A percentile compares a stretch with the other conserved stretches of the same genome.
These are phyloP conservation scores for Misgurnus anguillicaudatus DNA, from an alignment of 2,113 vertebrate genomes.

Conservation along the genomic window DNA sequence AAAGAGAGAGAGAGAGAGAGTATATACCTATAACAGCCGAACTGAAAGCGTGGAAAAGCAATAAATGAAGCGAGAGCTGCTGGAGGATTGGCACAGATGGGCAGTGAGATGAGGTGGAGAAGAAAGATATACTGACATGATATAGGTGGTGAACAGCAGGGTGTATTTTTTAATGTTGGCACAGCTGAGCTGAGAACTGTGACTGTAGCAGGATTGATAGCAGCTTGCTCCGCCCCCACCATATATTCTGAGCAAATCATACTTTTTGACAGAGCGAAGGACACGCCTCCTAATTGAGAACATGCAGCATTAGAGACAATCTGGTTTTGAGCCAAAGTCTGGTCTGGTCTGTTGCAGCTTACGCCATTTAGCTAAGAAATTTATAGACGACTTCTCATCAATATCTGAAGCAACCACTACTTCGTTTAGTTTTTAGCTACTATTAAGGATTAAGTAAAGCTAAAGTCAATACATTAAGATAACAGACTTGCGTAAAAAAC, in stretches of 20 bases:
- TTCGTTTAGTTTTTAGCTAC: not conserved
- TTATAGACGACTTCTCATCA: no score
- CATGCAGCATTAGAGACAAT: not conserved
- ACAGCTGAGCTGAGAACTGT: not conserved
- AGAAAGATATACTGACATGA: constrained; percentile 8
- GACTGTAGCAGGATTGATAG: not conserved
- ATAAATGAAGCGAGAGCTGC: not conserved
- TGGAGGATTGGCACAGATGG: not conserved
- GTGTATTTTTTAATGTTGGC: not conserved
- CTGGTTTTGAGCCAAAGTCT: not conserved
- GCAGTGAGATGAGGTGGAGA: constrained; percentile 2
- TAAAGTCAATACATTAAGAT: no score
- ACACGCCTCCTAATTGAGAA: no score
- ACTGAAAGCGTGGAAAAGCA: not conserved
- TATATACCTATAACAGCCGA: no score
- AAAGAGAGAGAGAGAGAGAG: no score
- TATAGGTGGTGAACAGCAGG: not conserved
- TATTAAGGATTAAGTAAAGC: no score
- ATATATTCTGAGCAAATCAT: no score
- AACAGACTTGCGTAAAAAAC: not conserved
- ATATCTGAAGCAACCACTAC: no score
- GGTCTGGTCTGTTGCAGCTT: not conserved
- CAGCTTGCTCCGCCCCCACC: no score
- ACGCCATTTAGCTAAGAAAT: no score
- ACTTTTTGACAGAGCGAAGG: no score